phyloP scores from a whole-genome alignment of 2,888 invertebrate genomes.

The Hydroisotoma schaefferi region DNA sequence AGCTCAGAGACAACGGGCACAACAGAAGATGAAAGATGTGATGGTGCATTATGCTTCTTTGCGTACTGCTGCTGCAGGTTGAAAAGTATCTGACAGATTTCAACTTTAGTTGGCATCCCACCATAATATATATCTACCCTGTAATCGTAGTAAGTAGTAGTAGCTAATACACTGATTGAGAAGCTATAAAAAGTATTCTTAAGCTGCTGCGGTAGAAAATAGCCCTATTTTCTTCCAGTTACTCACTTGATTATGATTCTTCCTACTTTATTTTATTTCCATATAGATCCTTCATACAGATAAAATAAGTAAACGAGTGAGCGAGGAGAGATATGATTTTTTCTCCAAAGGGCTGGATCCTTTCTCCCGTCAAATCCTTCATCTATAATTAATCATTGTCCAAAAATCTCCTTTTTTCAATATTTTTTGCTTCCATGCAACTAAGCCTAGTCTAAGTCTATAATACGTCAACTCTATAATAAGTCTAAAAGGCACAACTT shows the following conservation, averaged over 20 bases:
- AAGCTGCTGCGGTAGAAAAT: too few relatives aligned
- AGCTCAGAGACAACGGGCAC: background rate
- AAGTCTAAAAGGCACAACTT: slow-evolving; percentile 1
- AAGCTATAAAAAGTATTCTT: too few relatives aligned
- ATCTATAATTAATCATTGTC: slow-evolving; percentile 49
- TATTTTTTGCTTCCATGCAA: slow-evolving; percentile 42
- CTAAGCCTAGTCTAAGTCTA: too few relatives aligned
- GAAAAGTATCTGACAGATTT: slow-evolving; percentile 15
- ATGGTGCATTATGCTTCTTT: slow-evolving; percentile 11
- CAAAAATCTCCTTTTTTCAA: slow-evolving; percentile 42
- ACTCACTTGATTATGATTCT: background rate
- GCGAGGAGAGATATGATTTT: slow-evolving; percentile 17
- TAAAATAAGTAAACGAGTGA: slow-evolving; percentile 22
- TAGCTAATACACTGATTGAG: too few relatives aligned
- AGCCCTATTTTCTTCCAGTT: too few relatives aligned
- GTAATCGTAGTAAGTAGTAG: too few relatives aligned
- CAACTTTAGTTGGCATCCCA: background rate
- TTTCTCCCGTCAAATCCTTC: slow-evolving; percentile 41
- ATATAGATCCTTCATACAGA: background rate
- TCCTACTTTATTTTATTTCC: slow-evolving; percentile 8
- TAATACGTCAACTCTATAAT: slow-evolving; percentile 20
- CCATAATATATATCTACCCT: too few relatives aligned
- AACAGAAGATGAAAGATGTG: background rate
- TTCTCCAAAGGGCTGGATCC: slow-evolving; percentile 1
- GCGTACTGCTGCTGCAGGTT: too few relatives aligned